A percentile compares a stretch with the other conserved stretches of the same genome.
These are phyloP conservation scores for Zele albiditarsus DNA, from an alignment of 2,888 invertebrate genomes.

Conservation along the genomic window DNA sequence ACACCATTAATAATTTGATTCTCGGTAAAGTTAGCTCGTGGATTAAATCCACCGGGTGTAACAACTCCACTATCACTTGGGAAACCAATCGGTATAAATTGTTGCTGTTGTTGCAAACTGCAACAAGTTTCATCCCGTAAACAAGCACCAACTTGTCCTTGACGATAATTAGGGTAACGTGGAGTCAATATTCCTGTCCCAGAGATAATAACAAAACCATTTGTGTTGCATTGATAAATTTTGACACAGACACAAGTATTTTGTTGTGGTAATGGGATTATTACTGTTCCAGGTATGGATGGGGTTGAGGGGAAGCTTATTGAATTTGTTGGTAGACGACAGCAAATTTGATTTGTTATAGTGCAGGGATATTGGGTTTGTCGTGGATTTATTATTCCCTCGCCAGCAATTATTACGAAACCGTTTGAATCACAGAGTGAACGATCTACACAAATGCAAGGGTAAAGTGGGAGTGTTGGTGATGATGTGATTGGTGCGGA, in stretches of 20 bases:
- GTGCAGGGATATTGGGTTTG: constrained; percentile 52
- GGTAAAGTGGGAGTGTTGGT: constrained; percentile 23
- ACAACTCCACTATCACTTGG: constrained; percentile 75
- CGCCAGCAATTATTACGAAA: constrained; percentile 55
- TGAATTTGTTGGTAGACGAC: constrained; percentile 48
- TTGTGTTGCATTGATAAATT: constrained; percentile 53
- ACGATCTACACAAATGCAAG: constrained; percentile 60
- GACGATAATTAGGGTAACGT: constrained; percentile 54
- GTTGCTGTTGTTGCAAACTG: constrained; percentile 78
- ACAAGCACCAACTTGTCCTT: constrained; percentile 46
- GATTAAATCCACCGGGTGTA: constrained; percentile 63
- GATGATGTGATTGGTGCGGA: constrained; percentile 16
- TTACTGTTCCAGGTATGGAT: constrained; percentile 15
- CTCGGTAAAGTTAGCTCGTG: constrained; percentile 57
- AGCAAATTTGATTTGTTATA: constrained; percentile 57
- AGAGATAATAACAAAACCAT: constrained; percentile 50
- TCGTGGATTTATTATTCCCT: constrained; percentile 59
- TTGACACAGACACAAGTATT: constrained; percentile 31
- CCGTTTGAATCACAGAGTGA: constrained; percentile 59
- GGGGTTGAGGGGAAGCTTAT: constrained; percentile 39
- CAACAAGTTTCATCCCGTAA: constrained; percentile 71
- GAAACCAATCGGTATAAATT: constrained; percentile 74
- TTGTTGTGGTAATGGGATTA: constrained; percentile 22
- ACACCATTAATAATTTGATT: constrained; percentile 57
- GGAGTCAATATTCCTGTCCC: constrained; percentile 59